Evolutionary conservation across 2,888 invertebrate species (phyloP), one percentile per base, ranked within the genome.

Genomic region (Chrysolina americana): DNA sequence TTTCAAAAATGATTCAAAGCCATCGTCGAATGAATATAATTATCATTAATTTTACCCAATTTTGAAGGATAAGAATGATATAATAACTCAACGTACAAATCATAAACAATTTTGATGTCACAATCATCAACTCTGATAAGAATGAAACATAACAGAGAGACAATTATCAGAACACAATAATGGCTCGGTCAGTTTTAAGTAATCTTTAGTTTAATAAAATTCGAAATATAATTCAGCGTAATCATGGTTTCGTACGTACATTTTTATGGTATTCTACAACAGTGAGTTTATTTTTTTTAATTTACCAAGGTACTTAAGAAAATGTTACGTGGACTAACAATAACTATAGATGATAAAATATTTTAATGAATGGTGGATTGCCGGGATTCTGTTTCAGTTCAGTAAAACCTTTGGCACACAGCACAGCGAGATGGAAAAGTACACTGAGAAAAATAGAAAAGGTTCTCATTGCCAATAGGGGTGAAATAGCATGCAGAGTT

Each of bases 401-500:
- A 6, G 48, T 41, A 6, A 53, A 68, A n/a, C 68, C 68, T 53
- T 41, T 68, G 19, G 41, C 53, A 10, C 41, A 28, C n/a, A 68
- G 56, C 53, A 15, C 21, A 41, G 28, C 44, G 78, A 83, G 87
- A 84, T 85, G 84, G 83, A 85, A 81, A 69, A 85, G 85, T 76
- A 84, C 84, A 44, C 68, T 81, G 47, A 89, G 87, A 78, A 88
- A 89, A 53, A 93, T 94, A 75, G 91, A 92, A 78, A 94, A 95
- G 89, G 90, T 99, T 73, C 89, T 99, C 50, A 96, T 99, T 78
- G 98, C 99, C 0, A 99, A 99, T 88, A 91, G 99, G 81, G 99
- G 99, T 17, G 99, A 99, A 89, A 99, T 99, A 86, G 99, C 99
- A 73, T 98, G 98, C 85, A 91, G 99, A 72, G 94, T 99, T 8